Percentiles rank a stretch among this genome's conserved stretches.
phyloP scores from a whole-genome alignment of 2,113 vertebrate genomes.

The Macquaria australasica region DNA sequence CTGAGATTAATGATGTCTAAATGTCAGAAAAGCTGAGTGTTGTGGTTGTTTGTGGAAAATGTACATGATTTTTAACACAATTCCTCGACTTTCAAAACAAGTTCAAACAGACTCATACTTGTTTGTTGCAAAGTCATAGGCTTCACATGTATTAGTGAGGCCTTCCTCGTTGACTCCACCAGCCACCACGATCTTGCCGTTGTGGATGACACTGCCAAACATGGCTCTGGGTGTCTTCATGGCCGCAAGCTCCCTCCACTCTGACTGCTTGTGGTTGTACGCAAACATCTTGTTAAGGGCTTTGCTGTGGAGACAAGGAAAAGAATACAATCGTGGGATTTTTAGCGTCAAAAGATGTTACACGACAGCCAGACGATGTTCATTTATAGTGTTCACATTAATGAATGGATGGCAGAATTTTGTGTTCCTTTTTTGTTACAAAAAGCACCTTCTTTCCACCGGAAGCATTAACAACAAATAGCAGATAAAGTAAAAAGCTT shows the following conservation, averaged over 20 bases:
- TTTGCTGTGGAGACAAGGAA: conserved; percentile 85
- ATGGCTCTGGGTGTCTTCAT: conserved; percentile 96
- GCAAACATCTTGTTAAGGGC: conserved; percentile 94
- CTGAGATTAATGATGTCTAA: neutral
- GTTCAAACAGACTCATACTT: conserved; percentile 86
- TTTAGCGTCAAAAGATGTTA: neutral
- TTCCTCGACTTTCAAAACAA: neutral
- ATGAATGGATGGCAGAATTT: too few species aligned
- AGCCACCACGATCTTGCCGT: conserved; percentile 90
- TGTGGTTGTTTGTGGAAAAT: neutral
- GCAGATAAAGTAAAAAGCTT: neutral
- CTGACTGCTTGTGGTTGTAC: conserved; percentile 96
- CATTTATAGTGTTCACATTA: neutral
- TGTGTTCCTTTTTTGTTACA: neutral
- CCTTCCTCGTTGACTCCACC: conserved; percentile 98
- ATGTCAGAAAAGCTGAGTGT: too few species aligned
- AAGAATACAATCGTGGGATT: neutral
- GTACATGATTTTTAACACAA: neutral
- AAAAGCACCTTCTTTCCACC: neutral
- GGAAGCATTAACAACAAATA: neutral
- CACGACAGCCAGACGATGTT: neutral
- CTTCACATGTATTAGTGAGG: conserved; percentile 90
- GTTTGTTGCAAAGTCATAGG: conserved; percentile 91
- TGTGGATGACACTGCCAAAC: conserved; percentile 94
- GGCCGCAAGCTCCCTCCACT: conserved; percentile 95